phyloP scores from a whole-genome alignment of 2,797 vertebrate genomes.

The Apodemus agrarius region DNA sequence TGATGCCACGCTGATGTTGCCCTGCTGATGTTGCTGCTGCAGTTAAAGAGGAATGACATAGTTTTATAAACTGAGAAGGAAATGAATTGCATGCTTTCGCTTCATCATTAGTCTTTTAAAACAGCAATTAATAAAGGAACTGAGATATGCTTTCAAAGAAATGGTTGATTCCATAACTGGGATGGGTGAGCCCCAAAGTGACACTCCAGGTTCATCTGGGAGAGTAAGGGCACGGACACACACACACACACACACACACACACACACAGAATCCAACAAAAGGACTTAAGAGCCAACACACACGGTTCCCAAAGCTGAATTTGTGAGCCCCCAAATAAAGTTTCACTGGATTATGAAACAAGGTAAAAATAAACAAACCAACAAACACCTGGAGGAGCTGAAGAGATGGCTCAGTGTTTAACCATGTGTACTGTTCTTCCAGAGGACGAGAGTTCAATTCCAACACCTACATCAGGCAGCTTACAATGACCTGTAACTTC shows the following conservation, averaged over 20 bases:
- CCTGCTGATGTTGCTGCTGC: background rate
- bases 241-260: background rate
- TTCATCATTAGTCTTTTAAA: background rate
- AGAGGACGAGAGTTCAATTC: background rate
- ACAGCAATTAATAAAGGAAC: background rate
- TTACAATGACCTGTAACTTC: background rate
- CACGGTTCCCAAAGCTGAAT: background rate
- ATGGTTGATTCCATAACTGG: background rate
- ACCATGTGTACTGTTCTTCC: background rate
- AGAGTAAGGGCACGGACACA: background rate
- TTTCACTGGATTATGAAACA: background rate
- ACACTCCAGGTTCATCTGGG: background rate
- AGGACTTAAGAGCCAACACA: background rate
- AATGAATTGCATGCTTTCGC: conserved; percentile 11
- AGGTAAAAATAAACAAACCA: background rate
- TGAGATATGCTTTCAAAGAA: background rate
- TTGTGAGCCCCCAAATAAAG: background rate
- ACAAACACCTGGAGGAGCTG: background rate
- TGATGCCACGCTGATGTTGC: background rate
- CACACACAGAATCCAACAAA: background rate
- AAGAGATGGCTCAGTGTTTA: background rate
- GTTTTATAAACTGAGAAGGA: background rate
- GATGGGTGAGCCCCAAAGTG: background rate
- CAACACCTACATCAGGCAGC: background rate
- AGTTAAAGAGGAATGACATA: background rate